These are phyloP conservation scores for Pardosa pseudoannulata DNA, from an alignment of 2,888 invertebrate genomes.

Conservation along the genomic window DNA sequence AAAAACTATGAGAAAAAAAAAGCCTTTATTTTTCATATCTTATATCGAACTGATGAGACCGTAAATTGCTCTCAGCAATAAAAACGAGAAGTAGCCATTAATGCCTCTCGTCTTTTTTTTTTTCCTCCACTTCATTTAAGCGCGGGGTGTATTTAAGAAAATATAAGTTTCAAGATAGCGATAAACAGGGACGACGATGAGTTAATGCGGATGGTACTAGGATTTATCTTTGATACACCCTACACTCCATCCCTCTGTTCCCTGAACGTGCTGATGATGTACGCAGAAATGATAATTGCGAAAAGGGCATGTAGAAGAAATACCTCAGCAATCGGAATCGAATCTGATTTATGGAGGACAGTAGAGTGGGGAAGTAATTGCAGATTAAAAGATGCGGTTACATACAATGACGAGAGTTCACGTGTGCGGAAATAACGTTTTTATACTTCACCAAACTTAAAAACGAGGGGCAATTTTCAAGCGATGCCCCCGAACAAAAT, in stretches of 20 bases:
- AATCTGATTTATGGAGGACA: background rate
- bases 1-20: slow-evolving; percentile 17
- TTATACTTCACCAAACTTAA: no score
- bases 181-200: slow-evolving; percentile 65
- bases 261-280: slow-evolving; percentile 50
- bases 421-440: no score
- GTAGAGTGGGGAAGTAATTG: background rate
- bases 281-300: slow-evolving; percentile 65
- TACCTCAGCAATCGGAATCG: background rate
- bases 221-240: slow-evolving; percentile 51
- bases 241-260: background rate
- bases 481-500: no score
- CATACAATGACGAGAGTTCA: no score
- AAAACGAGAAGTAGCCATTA: slow-evolving; percentile 38
- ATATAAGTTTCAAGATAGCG: slow-evolving; percentile 48
- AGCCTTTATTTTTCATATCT: slow-evolving; percentile 23
- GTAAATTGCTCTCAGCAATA: slow-evolving; percentile 63
- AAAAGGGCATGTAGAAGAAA: background rate
- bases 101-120: slow-evolving; percentile 14
- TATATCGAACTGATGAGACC: slow-evolving; percentile 48
- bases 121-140: slow-evolving; percentile 24
- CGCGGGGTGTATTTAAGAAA: slow-evolving; percentile 61
- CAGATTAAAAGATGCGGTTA: slow-evolving; percentile 18
- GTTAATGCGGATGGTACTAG: slow-evolving; percentile 60
- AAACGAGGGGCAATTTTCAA: no score